Conservation (phyloP, 1,140 invertebrate genomes). For the Sycophila sp. region DNA sequence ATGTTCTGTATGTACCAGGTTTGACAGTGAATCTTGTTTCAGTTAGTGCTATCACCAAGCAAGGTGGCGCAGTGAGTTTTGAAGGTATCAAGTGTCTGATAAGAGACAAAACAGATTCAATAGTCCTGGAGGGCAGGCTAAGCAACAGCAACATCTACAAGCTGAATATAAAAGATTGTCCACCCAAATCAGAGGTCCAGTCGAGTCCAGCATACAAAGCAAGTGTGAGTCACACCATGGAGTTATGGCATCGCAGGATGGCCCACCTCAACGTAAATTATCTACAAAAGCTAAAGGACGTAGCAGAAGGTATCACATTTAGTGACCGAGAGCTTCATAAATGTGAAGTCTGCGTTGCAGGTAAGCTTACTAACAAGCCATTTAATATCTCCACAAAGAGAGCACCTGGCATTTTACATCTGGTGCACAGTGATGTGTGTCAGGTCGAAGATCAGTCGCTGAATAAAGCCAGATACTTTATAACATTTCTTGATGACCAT, state of each 20-base stretch:
- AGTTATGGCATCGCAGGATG: not conserved
- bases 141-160: not conserved
- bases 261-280: constrained; percentile 51
- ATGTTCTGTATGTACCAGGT: not conserved
- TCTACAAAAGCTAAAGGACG: constrained; percentile 43
- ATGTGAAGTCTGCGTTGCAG: constrained; percentile 39
- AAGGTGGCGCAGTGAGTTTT: not conserved
- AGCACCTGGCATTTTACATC: not conserved
- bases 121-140: not conserved
- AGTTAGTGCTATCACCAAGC: no score
- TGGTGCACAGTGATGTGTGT: constrained; percentile 53
- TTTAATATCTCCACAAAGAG: not conserved
- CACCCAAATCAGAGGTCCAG: not conserved
- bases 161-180: not conserved
- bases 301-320: constrained; percentile 30
- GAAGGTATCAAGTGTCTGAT: not conserved
- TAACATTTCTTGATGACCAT: constrained; percentile 47
- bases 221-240: not conserved
- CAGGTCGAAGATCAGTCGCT: constrained; percentile 48
- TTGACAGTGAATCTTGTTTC: no score
- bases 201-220: not conserved
- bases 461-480: constrained; percentile 45
- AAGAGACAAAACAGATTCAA: not conserved
- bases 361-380: not conserved
- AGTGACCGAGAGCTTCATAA: constrained; percentile 43